phyloP scores from a whole-genome alignment of 2,888 invertebrate species.

The Formica aserva region DNA sequence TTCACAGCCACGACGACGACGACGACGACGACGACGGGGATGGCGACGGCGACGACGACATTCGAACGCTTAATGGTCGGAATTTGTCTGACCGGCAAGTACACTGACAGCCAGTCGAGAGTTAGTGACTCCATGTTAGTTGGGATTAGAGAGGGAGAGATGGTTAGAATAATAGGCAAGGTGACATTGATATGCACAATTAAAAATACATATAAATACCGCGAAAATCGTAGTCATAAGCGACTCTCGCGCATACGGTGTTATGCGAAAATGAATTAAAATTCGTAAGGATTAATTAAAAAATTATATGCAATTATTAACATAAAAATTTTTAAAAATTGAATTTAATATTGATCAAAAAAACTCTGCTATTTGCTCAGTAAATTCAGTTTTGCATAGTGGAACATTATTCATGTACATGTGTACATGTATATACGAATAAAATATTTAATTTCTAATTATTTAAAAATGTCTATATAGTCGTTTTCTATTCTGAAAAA shows the following conservation, averaged over 20 bases:
- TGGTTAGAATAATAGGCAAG: neutral
- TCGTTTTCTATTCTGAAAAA: neutral
- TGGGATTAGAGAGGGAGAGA: conserved; percentile 36
- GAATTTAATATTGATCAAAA: conserved; percentile 5
- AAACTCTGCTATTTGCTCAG: neutral
- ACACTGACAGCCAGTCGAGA: conserved; percentile 71
- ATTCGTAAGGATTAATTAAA: neutral
- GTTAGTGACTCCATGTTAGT: conserved; percentile 59
- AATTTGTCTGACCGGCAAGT: conserved; percentile 81
- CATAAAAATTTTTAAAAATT: neutral
- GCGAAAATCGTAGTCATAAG: conserved; percentile 2
- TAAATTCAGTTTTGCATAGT: neutral
- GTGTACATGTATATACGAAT: conserved; percentile 37
- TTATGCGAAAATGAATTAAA: neutral
- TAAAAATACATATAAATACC: conserved; percentile 50
- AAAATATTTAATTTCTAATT: neutral
- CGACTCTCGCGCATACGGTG: neutral
- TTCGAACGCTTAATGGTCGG: conserved; percentile 80
- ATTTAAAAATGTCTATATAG: neutral
- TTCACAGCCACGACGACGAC: conserved; percentile 63
- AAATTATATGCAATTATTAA: neutral
- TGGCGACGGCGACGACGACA: conserved; percentile 65
- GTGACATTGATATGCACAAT: neutral
- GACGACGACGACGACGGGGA: conserved; percentile 19
- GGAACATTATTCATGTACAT: neutral